phyloP scores from a whole-genome alignment of 2,113 vertebrate species.

The Calypte anna region DNA sequence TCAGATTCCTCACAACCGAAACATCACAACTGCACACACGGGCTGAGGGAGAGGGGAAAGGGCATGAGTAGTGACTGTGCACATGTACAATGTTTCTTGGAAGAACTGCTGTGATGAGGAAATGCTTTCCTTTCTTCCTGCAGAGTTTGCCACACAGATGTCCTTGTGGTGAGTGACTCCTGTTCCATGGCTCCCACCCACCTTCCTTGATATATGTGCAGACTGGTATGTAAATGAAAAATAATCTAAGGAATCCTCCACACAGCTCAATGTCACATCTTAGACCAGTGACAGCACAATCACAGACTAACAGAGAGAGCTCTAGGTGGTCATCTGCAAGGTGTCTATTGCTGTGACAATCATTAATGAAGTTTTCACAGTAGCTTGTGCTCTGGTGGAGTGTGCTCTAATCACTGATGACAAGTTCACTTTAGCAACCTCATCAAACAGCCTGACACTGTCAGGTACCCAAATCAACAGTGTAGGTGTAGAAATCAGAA shows the following conservation, averaged over 20 bases:
- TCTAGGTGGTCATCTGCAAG: not conserved
- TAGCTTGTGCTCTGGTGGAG: not conserved
- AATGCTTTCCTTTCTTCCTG: not conserved
- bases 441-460: not conserved
- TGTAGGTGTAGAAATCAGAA: not conserved
- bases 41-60: not conserved
- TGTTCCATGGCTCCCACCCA: not conserved
- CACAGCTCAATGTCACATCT: not conserved
- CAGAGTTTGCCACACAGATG: not conserved
- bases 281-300: not conserved
- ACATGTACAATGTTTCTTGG: accelerated
- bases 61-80: not conserved
- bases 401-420: not conserved
- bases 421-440: not conserved
- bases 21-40: not conserved
- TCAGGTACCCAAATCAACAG: not conserved
- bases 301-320: not conserved
- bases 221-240: not conserved
- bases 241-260: not conserved
- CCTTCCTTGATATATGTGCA: not conserved
- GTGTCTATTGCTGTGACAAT: not conserved
- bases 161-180: not conserved
- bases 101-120: not conserved
- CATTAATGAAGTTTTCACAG: not conserved
- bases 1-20: not conserved